These are phyloP conservation scores for western clawed frog (Xenopus tropicalis) DNA, from an alignment of 2,113 vertebrate genomes.

Conservation along the genomic window UCB_Xtro_10.0 CM004444.2:93957001-93957500, in stretches of 20 bases:
- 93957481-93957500: no score
- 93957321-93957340: no score
- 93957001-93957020: constrained; percentile 26
- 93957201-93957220: constrained; percentile 34
- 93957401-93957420: no score
- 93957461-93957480: no score
- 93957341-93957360: no score
- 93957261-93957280: constrained; percentile 4
- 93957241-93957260: constrained; percentile 24
- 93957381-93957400: no score
- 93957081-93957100: constrained; percentile 33
- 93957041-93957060: constrained; percentile 31
- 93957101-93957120: constrained; percentile 39
- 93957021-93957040: constrained; percentile 42
- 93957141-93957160: constrained; percentile 28
- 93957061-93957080: constrained; percentile 34
- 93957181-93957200: constrained; percentile 40
- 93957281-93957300: neutral
- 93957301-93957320: neutral
- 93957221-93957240: constrained; percentile 31
- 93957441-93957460: no score
- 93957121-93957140: constrained; percentile 40
- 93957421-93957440: no score
- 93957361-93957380: no score
- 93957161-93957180: constrained; percentile 27